Percentiles rank a stretch among this genome's conserved stretches.
Evolutionary conservation across 2,888 invertebrate genomes (phyloP).

Genomic region (Drosophila conformis): DNA sequence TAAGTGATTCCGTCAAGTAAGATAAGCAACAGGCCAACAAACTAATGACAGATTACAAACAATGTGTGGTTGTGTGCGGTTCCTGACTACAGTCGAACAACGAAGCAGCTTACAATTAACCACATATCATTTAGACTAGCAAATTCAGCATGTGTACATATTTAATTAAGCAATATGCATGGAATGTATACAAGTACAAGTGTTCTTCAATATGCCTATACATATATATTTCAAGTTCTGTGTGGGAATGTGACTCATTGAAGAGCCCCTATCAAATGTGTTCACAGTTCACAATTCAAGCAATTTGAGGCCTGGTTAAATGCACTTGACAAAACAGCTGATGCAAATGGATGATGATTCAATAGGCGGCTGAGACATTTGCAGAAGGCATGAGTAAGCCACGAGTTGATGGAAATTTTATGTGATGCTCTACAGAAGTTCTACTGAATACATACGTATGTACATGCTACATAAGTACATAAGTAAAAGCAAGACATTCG

Average conservation of each 20-base stretch:
- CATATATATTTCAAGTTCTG: slow-evolving; percentile 24
- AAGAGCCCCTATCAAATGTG: slow-evolving; percentile 49
- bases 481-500: background rate
- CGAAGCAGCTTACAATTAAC: slow-evolving; percentile 21
- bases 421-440: slow-evolving; percentile 28
- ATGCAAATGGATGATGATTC: slow-evolving; percentile 64
- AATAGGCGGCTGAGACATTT: slow-evolving; percentile 23
- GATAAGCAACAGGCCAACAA: slow-evolving; percentile 19
- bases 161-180: slow-evolving; percentile 9
- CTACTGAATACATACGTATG: background rate
- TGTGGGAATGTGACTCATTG: slow-evolving; percentile 70
- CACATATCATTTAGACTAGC: slow-evolving; percentile 56
- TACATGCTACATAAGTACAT: background rate
- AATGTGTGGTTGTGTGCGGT: slow-evolving; percentile 10
- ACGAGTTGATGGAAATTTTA: slow-evolving; percentile 24
- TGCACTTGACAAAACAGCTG: slow-evolving; percentile 40
- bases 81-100: slow-evolving; percentile 4
- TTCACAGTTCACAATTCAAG: slow-evolving; percentile 64
- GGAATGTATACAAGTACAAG: background rate
- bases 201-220: background rate
- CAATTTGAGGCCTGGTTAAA: slow-evolving; percentile 52
- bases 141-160: slow-evolving; percentile 23
- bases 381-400: slow-evolving; percentile 53
- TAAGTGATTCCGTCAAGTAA: slow-evolving; percentile 18
- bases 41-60: slow-evolving; percentile 17